Conservation (phyloP, 2,113 vertebrate genomes). For the Pangasianodon hypophthalmus region DNA sequence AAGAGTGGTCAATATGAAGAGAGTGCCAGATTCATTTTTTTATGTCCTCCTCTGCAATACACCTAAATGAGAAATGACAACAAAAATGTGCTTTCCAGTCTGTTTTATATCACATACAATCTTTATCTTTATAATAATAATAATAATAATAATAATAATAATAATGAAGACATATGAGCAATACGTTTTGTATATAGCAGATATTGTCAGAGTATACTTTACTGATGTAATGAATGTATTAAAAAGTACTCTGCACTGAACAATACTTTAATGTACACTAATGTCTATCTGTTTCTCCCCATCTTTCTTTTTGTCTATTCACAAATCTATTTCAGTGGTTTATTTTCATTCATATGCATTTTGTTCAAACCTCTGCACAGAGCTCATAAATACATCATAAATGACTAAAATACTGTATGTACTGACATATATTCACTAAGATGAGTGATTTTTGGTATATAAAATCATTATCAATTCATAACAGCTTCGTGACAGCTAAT, state of each 20-base stretch:
- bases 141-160: neutral
- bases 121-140: neutral
- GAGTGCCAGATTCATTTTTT: conserved; percentile 48
- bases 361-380: neutral
- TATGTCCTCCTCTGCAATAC: conserved; percentile 27
- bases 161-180: neutral
- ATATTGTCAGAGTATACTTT: neutral
- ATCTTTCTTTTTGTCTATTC: neutral
- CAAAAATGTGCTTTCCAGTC: conserved; percentile 4
- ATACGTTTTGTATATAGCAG: neutral
- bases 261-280: neutral
- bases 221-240: neutral
- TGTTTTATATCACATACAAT: neutral
- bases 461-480: neutral
- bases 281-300: neutral
- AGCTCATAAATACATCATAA: neutral
- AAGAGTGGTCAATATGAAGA: conserved; percentile 41
- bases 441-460: neutral
- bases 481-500: neutral
- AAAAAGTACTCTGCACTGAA: neutral
- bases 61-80: conserved; percentile 25
- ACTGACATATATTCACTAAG: neutral
- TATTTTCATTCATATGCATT: neutral
- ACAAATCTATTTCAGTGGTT: neutral
- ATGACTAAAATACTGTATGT: neutral